phyloP scores from a whole-genome alignment of 1,140 invertebrate genomes.

The Heliconius himera region DNA sequence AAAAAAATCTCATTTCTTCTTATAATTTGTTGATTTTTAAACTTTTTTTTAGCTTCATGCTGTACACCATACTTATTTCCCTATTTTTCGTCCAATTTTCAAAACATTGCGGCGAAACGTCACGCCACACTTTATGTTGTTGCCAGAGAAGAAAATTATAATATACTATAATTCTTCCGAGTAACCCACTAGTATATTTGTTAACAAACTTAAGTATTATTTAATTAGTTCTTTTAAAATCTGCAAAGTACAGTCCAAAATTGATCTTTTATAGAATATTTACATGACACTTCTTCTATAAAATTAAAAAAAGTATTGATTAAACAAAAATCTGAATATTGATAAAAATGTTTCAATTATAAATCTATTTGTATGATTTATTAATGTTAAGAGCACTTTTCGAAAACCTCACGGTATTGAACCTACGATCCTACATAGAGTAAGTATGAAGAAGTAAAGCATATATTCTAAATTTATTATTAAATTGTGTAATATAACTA shows the following conservation, averaged over 20 bases:
- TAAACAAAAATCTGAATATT: neutral
- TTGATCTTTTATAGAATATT: slow-evolving; percentile 24
- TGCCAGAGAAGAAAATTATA: too few species aligned
- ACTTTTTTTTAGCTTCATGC: too few species aligned
- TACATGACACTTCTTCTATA: slow-evolving; percentile 23
- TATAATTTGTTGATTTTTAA: too few species aligned
- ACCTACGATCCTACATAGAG: neutral
- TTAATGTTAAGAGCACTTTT: slow-evolving; percentile 29
- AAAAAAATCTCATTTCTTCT: too few species aligned
- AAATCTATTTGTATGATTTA: slow-evolving; percentile 1
- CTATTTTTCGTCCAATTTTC: too few species aligned
- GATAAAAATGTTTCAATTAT: neutral
- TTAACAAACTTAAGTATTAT: too few species aligned
- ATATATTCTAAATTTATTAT: slow-evolving; percentile 74
- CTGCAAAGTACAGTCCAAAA: neutral
- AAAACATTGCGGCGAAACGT: too few species aligned
- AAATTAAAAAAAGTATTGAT: neutral
- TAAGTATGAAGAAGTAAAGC: slow-evolving; percentile 58
- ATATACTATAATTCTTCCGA: too few species aligned
- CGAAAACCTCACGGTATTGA: slow-evolving; percentile 10
- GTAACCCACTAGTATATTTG: neutral
- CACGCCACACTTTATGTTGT: too few species aligned
- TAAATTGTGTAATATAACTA: slow-evolving; percentile 24
- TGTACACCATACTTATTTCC: too few species aligned
- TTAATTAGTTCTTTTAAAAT: neutral